Percentiles rank a stretch among this genome's conserved stretches.
Conservation (phyloP, 1,140 invertebrate genomes). For the Oncopodura yosiiana region DNA sequence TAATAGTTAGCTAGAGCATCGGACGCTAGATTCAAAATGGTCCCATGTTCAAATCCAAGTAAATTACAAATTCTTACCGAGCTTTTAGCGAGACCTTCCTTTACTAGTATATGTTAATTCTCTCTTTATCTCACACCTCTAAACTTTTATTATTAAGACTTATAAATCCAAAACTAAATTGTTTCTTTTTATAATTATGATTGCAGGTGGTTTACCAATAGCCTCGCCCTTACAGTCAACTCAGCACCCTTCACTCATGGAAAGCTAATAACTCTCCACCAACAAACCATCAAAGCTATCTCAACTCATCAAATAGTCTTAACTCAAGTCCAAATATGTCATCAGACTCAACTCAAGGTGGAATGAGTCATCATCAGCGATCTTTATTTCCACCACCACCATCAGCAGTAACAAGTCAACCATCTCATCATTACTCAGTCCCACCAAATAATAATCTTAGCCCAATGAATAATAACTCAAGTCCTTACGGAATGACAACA, state of each 20-base stretch:
- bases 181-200: constrained; percentile 8
- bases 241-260: constrained; percentile 30
- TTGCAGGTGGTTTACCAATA: constrained; percentile 23
- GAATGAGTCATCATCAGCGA: constrained; percentile 16
- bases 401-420: constrained; percentile 29
- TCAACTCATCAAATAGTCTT: constrained; percentile 19
- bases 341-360: constrained; percentile 18
- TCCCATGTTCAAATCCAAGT: too few species aligned
- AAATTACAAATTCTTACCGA: too few species aligned
- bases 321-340: constrained; percentile 26
- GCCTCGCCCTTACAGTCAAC: constrained; percentile 19
- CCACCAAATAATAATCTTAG: constrained; percentile 10
- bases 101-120: too few species aligned
- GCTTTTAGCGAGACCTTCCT: too few species aligned
- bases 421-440: constrained; percentile 1
- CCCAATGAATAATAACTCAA: constrained; percentile 10
- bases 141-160: too few species aligned
- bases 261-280: constrained; percentile 20
- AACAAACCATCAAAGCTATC: constrained; percentile 26
- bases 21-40: too few species aligned
- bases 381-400: constrained; percentile 33
- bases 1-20: too few species aligned
- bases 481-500: constrained; percentile 22
- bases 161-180: too few species aligned
- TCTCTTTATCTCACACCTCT: too few species aligned